A percentile compares a stretch with the other conserved stretches of the same genome.
phyloP scores from a whole-genome alignment of 1,140 invertebrate species.

The Drosophila fuyamai region DNA sequence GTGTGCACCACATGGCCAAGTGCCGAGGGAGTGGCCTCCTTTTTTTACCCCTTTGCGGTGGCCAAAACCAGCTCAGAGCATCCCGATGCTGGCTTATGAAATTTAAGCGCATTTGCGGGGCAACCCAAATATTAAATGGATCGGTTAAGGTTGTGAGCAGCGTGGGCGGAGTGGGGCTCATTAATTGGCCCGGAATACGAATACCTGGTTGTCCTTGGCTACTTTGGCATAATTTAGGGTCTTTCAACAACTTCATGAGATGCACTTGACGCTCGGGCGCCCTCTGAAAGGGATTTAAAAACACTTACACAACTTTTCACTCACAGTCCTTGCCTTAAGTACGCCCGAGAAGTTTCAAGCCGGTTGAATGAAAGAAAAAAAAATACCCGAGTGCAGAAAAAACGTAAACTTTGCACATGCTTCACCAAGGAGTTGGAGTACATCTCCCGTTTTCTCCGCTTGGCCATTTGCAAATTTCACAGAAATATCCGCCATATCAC shows the following conservation, averaged over 20 bases:
- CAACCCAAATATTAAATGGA: conserved; percentile 15
- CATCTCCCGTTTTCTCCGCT: not conserved
- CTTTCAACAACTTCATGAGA: conserved; percentile 33
- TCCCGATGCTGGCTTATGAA: conserved; percentile 69
- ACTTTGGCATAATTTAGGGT: conserved; percentile 49
- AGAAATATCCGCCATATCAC: not conserved
- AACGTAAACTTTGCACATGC: conserved; percentile 40
- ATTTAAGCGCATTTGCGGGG: conserved; percentile 47
- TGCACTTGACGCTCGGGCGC: conserved; percentile 46
- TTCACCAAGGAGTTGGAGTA: conserved; percentile 25
- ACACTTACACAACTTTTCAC: conserved; percentile 65
- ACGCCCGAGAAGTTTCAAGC: conserved; percentile 51
- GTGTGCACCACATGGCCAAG: conserved; percentile 48
- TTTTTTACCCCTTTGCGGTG: conserved; percentile 37
- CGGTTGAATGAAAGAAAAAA: conserved; percentile 20
- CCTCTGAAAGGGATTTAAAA: conserved; percentile 55
- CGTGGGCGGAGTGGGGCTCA: not conserved
- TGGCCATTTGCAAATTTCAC: conserved; percentile 27
- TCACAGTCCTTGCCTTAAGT: conserved; percentile 54
- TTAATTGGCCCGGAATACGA: conserved; percentile 36
- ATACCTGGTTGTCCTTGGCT: conserved; percentile 33
- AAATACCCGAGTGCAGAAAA: conserved; percentile 33
- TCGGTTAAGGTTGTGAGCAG: conserved; percentile 8
- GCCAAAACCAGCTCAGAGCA: conserved; percentile 31
- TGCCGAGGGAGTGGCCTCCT: conserved; percentile 26